Conservation (phyloP, 2,113 vertebrate genomes). For the Brachypteracias leptosomus region DNA sequence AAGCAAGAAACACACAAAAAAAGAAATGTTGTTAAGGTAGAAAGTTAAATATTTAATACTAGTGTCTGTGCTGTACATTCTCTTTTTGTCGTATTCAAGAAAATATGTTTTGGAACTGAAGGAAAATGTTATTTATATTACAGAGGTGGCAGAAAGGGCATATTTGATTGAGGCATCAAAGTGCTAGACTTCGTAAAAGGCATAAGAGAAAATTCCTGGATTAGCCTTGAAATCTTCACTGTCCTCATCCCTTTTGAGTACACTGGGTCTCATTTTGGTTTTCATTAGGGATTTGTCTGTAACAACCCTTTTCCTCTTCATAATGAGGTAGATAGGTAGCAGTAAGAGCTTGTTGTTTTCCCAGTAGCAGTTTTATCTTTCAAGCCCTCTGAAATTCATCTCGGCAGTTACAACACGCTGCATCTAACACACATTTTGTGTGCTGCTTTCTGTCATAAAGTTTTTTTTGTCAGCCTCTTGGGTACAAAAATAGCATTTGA, state of each 20-base stretch:
- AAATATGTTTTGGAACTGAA: conserved; percentile 12
- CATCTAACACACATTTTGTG: background rate
- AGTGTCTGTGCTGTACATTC: background rate
- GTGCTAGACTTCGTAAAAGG: background rate
- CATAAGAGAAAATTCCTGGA: background rate
- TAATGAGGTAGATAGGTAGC: background rate
- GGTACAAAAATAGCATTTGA: background rate
- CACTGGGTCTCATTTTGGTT: background rate
- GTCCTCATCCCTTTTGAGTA: background rate
- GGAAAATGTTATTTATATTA: background rate
- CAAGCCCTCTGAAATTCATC: background rate
- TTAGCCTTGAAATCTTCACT: background rate
- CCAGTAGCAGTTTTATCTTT: background rate
- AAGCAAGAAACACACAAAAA: background rate
- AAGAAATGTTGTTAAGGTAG: background rate
- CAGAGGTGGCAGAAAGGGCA: background rate
- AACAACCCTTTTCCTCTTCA: background rate
- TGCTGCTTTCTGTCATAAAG: background rate
- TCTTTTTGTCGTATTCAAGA: background rate
- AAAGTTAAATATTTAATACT: conserved; percentile 30
- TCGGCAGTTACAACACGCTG: background rate
- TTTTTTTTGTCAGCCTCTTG: background rate
- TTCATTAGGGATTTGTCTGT: background rate
- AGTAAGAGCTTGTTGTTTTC: background rate
- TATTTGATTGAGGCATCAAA: background rate